Percentiles rank a stretch among this genome's conserved stretches.
These are phyloP conservation scores for Ctenosaura bakeri DNA, from an alignment of 2,797 vertebrate genomes.

Conservation along the genomic window DNA sequence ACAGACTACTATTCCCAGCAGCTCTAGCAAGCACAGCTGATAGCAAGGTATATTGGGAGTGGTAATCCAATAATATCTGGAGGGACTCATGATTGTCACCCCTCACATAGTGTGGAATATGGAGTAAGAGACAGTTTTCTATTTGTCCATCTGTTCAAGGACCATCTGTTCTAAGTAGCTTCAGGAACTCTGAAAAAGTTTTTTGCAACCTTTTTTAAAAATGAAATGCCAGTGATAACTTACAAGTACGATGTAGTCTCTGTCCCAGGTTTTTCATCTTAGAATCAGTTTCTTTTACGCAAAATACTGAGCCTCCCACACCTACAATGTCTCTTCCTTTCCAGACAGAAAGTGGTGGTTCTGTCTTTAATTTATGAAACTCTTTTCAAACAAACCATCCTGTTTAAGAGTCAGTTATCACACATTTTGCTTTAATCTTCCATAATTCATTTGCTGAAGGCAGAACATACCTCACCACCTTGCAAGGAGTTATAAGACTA, in stretches of 20 bases:
- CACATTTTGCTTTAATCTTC: background rate
- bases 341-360: background rate
- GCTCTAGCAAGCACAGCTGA: no score
- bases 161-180: background rate
- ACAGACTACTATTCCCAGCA: no score
- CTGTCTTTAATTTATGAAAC: background rate
- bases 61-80: no score
- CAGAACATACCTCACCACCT: slow-evolving; percentile 40
- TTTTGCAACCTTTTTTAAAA: background rate
- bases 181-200: background rate
- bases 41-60: no score
- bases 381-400: background rate
- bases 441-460: background rate
- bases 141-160: background rate
- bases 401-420: background rate
- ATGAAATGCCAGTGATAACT: background rate
- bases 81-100: no score
- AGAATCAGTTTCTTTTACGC: background rate
- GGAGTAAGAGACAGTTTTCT: background rate
- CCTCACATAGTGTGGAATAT: background rate
- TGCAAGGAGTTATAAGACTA: slow-evolving; percentile 48
- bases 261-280: background rate
- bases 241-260: background rate
- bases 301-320: background rate
- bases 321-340: background rate